phyloP scores from a whole-genome alignment of 2,797 vertebrate species.

The Eurystomus glaucurus region DNA sequence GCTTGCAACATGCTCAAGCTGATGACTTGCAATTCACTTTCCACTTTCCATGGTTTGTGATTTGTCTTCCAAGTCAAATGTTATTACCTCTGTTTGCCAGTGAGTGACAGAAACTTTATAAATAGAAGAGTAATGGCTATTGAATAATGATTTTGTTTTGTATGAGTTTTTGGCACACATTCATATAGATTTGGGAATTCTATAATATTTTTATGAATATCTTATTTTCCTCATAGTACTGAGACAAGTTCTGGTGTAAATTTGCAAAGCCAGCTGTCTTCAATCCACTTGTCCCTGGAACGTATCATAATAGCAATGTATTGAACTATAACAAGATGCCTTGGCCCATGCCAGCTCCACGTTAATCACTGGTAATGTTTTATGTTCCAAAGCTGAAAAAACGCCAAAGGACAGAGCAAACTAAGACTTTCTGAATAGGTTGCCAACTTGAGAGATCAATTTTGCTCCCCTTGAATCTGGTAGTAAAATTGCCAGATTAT shows the following conservation, averaged over 20 bases:
- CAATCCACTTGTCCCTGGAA: constrained; percentile 11
- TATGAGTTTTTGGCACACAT: constrained; percentile 28
- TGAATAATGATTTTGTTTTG: constrained; percentile 44
- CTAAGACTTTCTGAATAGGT: not conserved
- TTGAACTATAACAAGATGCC: constrained; percentile 32
- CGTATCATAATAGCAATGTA: not conserved
- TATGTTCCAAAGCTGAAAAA: constrained; percentile 35
- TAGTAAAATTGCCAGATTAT: not conserved
- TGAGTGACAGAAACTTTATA: constrained; percentile 44
- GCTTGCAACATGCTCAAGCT: not conserved
- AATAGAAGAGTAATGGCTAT: constrained; percentile 44
- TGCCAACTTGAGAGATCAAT: not conserved
- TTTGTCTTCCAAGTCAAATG: constrained; percentile 43
- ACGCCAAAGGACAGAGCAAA: constrained; percentile 26
- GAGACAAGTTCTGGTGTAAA: constrained; percentile 22
- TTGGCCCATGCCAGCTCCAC: not conserved
- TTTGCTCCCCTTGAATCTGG: not conserved
- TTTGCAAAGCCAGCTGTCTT: constrained; percentile 46
- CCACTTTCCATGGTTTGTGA: constrained; percentile 14
- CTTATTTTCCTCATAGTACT: not conserved
- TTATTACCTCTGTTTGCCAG: constrained; percentile 33
- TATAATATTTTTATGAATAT: constrained; percentile 32
- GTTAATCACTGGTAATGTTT: constrained; percentile 22
- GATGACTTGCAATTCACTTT: constrained; percentile 65
- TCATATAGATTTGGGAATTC: not conserved